These are phyloP conservation scores for Antennarius striatus DNA, from an alignment of 2,113 vertebrate genomes.

Conservation along the genomic window DNA sequence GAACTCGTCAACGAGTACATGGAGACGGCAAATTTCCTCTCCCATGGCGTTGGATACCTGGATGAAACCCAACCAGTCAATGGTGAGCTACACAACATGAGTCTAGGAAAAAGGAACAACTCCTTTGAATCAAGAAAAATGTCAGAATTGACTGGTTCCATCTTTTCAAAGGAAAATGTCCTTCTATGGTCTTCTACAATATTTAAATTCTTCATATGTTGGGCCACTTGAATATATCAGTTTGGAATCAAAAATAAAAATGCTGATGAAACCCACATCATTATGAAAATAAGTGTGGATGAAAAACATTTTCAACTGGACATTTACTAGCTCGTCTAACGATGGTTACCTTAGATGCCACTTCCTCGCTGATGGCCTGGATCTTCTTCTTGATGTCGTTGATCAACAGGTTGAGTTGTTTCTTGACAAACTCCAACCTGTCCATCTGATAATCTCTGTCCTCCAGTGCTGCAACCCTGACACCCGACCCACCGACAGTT, in stretches of 20 bases:
- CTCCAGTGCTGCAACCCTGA: slow-evolving; percentile 88
- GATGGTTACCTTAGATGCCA: slow-evolving; percentile 85
- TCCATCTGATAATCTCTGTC: slow-evolving; percentile 91
- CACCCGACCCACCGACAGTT: slow-evolving; percentile 24
- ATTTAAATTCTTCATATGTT: not conserved
- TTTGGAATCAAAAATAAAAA: too few relatives aligned
- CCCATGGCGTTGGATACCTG: slow-evolving; percentile 96
- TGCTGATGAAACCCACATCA: too few relatives aligned
- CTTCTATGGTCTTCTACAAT: not conserved
- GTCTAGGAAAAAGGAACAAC: not conserved
- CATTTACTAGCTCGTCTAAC: not conserved
- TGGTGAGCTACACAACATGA: not conserved
- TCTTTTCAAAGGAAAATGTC: too few relatives aligned
- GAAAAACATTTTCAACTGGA: too few relatives aligned
- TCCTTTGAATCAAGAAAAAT: not conserved
- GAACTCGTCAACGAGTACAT: slow-evolving; percentile 93
- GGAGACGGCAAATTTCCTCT: slow-evolving; percentile 96
- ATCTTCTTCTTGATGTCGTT: slow-evolving; percentile 93
- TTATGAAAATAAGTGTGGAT: too few relatives aligned
- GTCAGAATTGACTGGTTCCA: too few relatives aligned
- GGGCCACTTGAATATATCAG: too few relatives aligned
- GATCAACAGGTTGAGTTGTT: slow-evolving; percentile 89
- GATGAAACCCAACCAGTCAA: slow-evolving; percentile 14
- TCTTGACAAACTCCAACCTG: slow-evolving; percentile 88
- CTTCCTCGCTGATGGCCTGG: slow-evolving; percentile 88